Evolutionary conservation across 2,797 vertebrate genomes (phyloP).

Genomic region (Saxicola maurus): DNA sequence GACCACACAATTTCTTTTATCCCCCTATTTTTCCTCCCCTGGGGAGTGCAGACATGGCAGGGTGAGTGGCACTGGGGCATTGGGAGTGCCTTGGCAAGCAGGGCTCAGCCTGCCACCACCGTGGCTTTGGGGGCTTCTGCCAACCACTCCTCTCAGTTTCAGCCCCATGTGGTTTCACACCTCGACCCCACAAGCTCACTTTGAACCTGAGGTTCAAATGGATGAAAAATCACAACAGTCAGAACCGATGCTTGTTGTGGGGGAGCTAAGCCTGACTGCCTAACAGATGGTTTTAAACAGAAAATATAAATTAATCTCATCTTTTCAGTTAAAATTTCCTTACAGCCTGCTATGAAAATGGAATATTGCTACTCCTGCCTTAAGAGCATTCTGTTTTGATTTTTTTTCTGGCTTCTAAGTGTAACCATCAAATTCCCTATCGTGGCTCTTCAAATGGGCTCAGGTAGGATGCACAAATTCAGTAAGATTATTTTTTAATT

Average conservation of each 20-base stretch:
- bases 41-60: too few species aligned
- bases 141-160: conserved; percentile 1
- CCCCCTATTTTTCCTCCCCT: fast-evolving
- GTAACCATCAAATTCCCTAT: neutral
- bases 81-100: fast-evolving
- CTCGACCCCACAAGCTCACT: conserved; percentile 54
- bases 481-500: neutral
- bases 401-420: neutral
- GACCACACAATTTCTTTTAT: neutral
- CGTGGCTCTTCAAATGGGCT: neutral
- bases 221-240: neutral
- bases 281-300: neutral
- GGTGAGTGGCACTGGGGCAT: fast-evolving
- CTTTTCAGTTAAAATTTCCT: neutral
- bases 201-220: conserved; percentile 52
- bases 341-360: neutral
- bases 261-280: neutral
- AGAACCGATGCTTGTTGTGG: neutral
- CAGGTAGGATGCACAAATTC: neutral
- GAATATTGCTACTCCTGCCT: neutral
- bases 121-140: neutral
- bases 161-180: conserved; percentile 54
- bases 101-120: neutral
- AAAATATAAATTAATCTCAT: neutral
- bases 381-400: neutral